phyloP scores from a whole-genome alignment of 2,797 vertebrate species.

The Urophycis tenuis region DNA sequence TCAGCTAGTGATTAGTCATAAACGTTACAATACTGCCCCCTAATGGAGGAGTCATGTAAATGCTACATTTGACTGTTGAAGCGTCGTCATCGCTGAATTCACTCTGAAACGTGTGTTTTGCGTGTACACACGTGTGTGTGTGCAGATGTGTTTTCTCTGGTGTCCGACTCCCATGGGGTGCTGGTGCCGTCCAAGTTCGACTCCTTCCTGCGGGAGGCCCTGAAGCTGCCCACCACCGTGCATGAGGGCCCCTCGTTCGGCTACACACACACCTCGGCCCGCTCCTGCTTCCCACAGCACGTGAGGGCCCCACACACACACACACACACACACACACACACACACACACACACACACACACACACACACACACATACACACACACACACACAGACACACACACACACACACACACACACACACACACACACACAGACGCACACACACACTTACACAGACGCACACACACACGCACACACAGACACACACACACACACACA shows the following conservation, averaged over 20 bases:
- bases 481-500: background rate
- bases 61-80: constrained; percentile 4
- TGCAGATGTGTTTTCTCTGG: constrained; percentile 91
- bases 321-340: background rate
- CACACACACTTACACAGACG: background rate
- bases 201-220: constrained; percentile 78
- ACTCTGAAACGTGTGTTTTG: constrained; percentile 13
- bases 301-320: constrained; percentile 47
- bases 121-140: constrained; percentile 28
- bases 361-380: background rate
- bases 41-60: constrained; percentile 35
- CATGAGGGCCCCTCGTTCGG: constrained; percentile 93
- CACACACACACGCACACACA: background rate
- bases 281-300: constrained; percentile 89
- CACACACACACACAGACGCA: background rate
- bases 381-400: background rate
- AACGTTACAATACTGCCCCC: constrained; percentile 34
- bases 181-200: constrained; percentile 85
- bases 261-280: constrained; percentile 78
- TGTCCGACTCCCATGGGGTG: constrained; percentile 82
- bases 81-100: background rate
- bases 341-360: background rate
- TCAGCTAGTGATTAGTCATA: background rate
- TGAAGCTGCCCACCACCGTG: constrained; percentile 84
- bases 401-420: background rate